Percentiles rank a stretch among this genome's conserved stretches.
These are phyloP conservation scores for Tiliacea aurago DNA, from an alignment of 2,888 invertebrate species.

Conservation along the genomic window DNA sequence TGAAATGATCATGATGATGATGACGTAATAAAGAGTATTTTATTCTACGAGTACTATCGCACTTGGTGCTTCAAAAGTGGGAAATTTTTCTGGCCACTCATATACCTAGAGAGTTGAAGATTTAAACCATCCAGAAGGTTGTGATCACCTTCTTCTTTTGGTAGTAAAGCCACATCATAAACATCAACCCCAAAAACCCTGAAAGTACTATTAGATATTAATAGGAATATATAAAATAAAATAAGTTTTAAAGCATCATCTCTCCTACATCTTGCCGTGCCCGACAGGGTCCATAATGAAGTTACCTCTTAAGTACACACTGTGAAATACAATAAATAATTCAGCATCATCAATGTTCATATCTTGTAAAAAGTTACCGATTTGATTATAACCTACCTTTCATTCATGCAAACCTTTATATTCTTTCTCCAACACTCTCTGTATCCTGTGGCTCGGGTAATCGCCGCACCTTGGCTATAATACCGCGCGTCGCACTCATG, in stretches of 20 bases:
- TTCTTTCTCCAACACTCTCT: too few species aligned
- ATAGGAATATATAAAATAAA: not conserved
- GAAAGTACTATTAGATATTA: not conserved
- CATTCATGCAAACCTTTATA: not conserved
- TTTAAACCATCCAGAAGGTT: not conserved
- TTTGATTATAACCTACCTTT: not conserved
- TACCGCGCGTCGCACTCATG: too few species aligned
- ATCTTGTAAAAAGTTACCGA: not conserved
- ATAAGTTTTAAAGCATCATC: not conserved
- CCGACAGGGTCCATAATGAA: not conserved
- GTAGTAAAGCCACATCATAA: not conserved
- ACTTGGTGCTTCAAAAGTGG: not conserved
- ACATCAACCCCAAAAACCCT: not conserved
- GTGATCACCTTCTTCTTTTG: not conserved
- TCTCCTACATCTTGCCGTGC: not conserved
- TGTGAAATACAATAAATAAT: not conserved
- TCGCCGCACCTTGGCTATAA: too few species aligned
- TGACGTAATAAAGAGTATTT: too few species aligned
- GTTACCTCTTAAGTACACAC: not conserved
- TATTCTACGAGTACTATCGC: too few species aligned
- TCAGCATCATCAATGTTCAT: not conserved
- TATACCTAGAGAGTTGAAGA: not conserved
- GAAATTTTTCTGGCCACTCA: not conserved
- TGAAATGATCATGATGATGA: too few species aligned
- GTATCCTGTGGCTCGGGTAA: too few species aligned